Evolutionary conservation across 2,113 vertebrate genomes (phyloP).

Genomic region (Steatornis caripensis): DNA sequence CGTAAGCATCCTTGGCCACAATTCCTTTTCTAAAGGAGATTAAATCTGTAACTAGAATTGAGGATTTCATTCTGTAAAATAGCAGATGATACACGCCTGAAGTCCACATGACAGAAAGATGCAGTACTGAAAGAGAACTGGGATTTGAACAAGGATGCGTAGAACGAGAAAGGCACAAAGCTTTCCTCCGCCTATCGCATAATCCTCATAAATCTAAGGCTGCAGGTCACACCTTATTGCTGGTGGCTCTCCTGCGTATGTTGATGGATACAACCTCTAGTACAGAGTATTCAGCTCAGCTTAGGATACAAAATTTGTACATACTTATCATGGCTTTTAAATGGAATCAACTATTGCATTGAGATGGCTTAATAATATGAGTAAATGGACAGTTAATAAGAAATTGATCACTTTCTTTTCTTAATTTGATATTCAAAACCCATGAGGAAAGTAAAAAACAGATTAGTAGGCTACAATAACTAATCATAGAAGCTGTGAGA

Average conservation of each 20-base stretch:
- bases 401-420: not conserved
- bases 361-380: not conserved
- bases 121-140: not conserved
- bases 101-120: not conserved
- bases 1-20: not conserved
- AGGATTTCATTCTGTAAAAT: not conserved
- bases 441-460: not conserved
- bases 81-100: not conserved
- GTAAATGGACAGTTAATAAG: not conserved
- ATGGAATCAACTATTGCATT: not conserved
- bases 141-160: not conserved
- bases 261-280: not conserved
- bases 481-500: not conserved
- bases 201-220: not conserved
- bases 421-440: not conserved
- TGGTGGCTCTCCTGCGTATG: not conserved
- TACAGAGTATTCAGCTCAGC: accelerated
- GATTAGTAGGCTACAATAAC: not conserved
- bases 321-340: not conserved
- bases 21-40: not conserved
- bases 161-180: not conserved
- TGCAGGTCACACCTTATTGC: not conserved
- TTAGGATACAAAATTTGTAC: not conserved
- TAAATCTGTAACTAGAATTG: not conserved
- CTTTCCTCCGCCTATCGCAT: not conserved